A percentile compares a stretch with the other conserved stretches of the same genome.
phyloP scores from a whole-genome alignment of 1,140 invertebrate genomes.

The Geopemphigus sp. region DNA sequence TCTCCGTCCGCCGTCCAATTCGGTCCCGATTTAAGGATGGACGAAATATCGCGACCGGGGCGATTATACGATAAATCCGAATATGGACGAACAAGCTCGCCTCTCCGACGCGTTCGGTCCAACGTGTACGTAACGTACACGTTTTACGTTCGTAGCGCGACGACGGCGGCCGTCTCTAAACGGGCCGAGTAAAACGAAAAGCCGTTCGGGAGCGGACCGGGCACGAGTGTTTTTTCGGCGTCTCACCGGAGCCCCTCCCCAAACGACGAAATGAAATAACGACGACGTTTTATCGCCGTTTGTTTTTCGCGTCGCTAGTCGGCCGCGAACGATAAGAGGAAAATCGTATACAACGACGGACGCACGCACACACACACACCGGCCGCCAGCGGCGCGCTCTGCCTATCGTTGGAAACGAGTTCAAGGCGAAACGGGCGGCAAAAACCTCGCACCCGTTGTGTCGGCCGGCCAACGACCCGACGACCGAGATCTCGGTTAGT shows the following conservation, averaged over 20 bases:
- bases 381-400: background rate
- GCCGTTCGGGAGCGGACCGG: too few species aligned
- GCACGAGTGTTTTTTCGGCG: conserved; percentile 25
- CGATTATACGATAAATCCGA: too few species aligned
- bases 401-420: conserved; percentile 48
- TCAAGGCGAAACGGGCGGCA: conserved; percentile 49
- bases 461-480: conserved; percentile 48
- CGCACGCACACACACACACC: too few species aligned
- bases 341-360: background rate
- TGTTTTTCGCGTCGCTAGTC: conserved; percentile 1
- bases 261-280: too few species aligned
- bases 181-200: too few species aligned
- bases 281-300: background rate
- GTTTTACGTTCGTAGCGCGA: too few species aligned
- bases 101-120: background rate
- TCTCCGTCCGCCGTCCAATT: too few species aligned
- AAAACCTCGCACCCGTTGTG: conserved; percentile 49
- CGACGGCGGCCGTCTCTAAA: too few species aligned
- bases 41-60: too few species aligned
- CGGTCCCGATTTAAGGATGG: too few species aligned
- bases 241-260: too few species aligned
- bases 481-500: conserved; percentile 48
- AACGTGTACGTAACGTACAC: too few species aligned
- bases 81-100: background rate
- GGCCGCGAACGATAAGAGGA: conserved; percentile 23